Conservation (phyloP, 2,888 invertebrate genomes). For the Lithophane socia region DNA sequence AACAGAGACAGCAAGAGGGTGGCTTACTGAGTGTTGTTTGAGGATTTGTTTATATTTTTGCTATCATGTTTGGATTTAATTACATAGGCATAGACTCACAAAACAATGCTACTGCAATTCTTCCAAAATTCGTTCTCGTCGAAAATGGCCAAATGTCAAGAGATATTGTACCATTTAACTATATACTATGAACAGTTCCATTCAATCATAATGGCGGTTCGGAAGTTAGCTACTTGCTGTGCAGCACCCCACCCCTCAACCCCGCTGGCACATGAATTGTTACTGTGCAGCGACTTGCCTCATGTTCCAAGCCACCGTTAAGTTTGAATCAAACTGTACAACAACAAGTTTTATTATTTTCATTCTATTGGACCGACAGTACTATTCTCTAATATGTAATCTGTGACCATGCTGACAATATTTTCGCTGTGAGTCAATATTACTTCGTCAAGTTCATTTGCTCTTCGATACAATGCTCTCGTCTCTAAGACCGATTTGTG, state of each 20-base stretch:
- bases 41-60: not conserved
- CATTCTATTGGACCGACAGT: slow-evolving; percentile 73
- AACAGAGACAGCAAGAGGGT: too few relatives aligned
- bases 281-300: too few relatives aligned
- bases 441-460: slow-evolving; percentile 78
- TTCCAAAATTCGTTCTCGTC: not conserved
- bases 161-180: slow-evolving; percentile 27
- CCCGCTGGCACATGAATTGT: too few relatives aligned
- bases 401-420: slow-evolving; percentile 78
- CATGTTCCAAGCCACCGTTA: too few relatives aligned
- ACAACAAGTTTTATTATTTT: slow-evolving; percentile 16
- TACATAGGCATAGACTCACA: not conserved
- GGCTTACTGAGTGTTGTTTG: not conserved
- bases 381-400: slow-evolving; percentile 84
- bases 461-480: slow-evolving; percentile 74
- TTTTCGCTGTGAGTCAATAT: slow-evolving; percentile 78
- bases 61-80: not conserved
- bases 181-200: slow-evolving; percentile 42
- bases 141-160: not conserved
- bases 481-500: slow-evolving; percentile 80
- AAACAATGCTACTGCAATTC: not conserved
- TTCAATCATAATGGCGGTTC: too few relatives aligned
- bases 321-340: slow-evolving; percentile 28
- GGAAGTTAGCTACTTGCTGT: too few relatives aligned
- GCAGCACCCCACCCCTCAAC: too few relatives aligned